Conservation (phyloP, 2,113 vertebrate species). For the Ardeotis arabs region DNA sequence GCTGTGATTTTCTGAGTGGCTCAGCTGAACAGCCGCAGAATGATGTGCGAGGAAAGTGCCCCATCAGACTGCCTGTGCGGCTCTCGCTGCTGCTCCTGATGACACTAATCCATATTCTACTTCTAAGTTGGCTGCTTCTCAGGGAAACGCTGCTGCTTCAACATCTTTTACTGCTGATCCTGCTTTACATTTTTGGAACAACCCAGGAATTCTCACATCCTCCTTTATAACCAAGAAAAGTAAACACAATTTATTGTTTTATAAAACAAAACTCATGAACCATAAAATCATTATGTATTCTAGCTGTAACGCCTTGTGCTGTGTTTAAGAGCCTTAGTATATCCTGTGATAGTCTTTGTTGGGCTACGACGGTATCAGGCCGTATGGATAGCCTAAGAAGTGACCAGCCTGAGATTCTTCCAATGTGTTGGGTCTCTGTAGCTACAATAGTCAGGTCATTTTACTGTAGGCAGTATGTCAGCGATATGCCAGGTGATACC, state of each 20-base stretch:
- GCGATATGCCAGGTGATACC: background rate
- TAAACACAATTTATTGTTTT: conserved; percentile 32
- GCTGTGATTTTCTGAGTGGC: conserved; percentile 59
- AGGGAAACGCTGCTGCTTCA: conserved; percentile 62
- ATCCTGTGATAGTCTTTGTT: background rate
- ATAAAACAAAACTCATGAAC: background rate
- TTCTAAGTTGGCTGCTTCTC: conserved; percentile 73
- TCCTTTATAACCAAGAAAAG: conserved; percentile 1
- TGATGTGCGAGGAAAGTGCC: conserved; percentile 21
- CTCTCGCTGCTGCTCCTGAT: conserved; percentile 64
- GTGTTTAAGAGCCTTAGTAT: background rate
- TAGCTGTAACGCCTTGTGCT: background rate
- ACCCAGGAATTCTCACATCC: conserved; percentile 6
- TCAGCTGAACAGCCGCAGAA: conserved; percentile 42
- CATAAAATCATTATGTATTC: background rate
- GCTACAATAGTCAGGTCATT: background rate
- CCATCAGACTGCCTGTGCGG: conserved; percentile 55
- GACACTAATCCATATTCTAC: conserved; percentile 75
- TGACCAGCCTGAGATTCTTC: background rate
- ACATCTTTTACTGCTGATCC: conserved; percentile 66
- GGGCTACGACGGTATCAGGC: background rate
- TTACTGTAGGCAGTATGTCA: background rate
- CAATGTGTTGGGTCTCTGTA: background rate
- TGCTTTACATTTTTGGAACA: conserved; percentile 72
- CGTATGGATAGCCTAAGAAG: background rate